Evolutionary conservation across 2,113 vertebrate species (phyloP).

Genomic region (Ceyx margarethae): DNA sequence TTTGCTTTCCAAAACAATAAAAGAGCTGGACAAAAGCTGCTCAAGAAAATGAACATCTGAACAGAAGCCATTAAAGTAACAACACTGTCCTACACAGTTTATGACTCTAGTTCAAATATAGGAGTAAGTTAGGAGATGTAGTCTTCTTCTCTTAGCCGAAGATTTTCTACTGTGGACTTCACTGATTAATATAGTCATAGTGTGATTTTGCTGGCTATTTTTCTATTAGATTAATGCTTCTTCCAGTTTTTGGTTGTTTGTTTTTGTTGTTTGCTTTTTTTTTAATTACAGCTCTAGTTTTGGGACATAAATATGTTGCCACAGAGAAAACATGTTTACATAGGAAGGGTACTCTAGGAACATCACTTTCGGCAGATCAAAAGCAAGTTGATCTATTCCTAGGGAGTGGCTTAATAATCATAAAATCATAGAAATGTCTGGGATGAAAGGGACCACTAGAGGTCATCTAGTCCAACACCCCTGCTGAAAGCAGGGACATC

Average conservation of each 20-base stretch:
- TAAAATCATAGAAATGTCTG: too few species aligned
- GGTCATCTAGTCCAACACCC: too few species aligned
- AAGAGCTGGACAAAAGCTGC: neutral
- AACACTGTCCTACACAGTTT: neutral
- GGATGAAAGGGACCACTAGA: too few species aligned
- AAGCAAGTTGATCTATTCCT: neutral
- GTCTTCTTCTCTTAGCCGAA: neutral
- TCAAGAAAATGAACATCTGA: neutral
- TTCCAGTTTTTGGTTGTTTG: neutral
- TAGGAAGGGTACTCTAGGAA: neutral
- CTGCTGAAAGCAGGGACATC: too few species aligned
- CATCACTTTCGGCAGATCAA: neutral
- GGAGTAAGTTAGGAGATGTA: neutral
- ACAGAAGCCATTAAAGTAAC: neutral
- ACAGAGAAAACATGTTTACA: neutral
- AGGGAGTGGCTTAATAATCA: neutral
- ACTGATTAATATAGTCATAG: neutral
- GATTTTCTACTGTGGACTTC: neutral
- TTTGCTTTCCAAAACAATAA: neutral
- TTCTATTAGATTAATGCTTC: neutral
- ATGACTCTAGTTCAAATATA: neutral
- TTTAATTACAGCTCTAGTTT: neutral
- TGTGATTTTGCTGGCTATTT: neutral
- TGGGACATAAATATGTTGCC: neutral
- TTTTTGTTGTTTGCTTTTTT: neutral